phyloP scores from a whole-genome alignment of 2,888 invertebrate species.

The Patella ulyssiponensis region DNA sequence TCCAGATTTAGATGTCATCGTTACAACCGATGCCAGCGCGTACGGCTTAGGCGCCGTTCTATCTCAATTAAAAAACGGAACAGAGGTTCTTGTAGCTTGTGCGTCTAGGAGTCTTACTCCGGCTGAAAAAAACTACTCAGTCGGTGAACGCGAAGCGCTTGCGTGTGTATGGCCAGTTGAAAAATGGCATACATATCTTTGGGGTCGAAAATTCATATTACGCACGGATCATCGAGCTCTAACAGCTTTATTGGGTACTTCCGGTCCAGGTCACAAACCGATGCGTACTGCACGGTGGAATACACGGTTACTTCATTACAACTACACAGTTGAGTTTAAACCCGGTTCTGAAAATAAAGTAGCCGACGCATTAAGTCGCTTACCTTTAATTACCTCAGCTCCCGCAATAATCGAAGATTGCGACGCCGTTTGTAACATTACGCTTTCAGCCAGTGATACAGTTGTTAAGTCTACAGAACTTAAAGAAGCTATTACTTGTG shows the following conservation, averaged over 20 bases:
- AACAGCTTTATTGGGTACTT: too few relatives aligned
- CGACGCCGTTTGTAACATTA: too few relatives aligned
- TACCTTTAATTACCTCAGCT: not conserved
- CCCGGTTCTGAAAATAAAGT: slow-evolving; percentile 5
- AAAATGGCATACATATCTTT: slow-evolving; percentile 2
- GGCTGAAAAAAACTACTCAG: not conserved
- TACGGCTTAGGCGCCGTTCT: too few relatives aligned
- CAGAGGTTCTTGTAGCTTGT: too few relatives aligned
- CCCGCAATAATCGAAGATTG: too few relatives aligned
- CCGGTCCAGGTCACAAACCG: not conserved
- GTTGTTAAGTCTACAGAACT: too few relatives aligned
- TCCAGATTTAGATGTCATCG: not conserved
- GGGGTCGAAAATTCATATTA: slow-evolving; percentile 4
- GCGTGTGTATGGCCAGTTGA: slow-evolving; percentile 5
- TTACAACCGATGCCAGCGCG: slow-evolving; percentile 1
- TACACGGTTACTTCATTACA: not conserved
- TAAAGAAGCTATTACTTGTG: too few relatives aligned
- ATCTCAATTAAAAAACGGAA: not conserved
- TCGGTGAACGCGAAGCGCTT: slow-evolving; percentile 8
- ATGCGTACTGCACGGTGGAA: slow-evolving; percentile 1
- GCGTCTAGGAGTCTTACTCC: not conserved
- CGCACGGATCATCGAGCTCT: not conserved
- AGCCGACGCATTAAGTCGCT: not conserved
- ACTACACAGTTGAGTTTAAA: not conserved
- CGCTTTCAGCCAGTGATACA: too few relatives aligned